A percentile compares a stretch with the other conserved stretches of the same genome.
Evolutionary conservation across 2,888 invertebrate species (phyloP).

Genomic region (Anthoptus insignis): DNA sequence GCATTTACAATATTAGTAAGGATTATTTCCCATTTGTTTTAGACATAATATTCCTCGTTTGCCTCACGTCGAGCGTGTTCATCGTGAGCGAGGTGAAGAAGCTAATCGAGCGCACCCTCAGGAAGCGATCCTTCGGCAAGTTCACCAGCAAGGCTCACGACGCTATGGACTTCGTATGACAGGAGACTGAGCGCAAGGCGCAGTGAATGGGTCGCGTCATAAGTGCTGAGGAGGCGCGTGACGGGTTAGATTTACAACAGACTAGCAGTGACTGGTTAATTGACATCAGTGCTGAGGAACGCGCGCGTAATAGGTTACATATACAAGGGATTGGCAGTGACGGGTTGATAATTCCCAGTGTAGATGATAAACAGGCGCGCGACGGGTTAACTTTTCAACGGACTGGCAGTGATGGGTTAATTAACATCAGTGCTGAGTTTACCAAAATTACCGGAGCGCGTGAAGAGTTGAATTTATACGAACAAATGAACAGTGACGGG

Average conservation of each 20-base stretch:
- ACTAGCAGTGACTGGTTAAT: constrained; percentile 39
- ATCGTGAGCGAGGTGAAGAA: constrained; percentile 98
- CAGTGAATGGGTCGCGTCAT: constrained; percentile 61
- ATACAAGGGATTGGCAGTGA: too few species aligned
- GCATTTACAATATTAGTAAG: too few species aligned
- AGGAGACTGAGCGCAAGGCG: constrained; percentile 76
- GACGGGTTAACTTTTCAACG: too few species aligned
- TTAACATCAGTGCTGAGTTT: background rate
- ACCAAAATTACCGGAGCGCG: constrained; percentile 36
- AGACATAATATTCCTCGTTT: constrained; percentile 97
- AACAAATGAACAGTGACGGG: background rate
- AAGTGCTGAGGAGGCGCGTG: too few species aligned
- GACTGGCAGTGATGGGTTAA: constrained; percentile 38
- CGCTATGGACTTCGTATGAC: constrained; percentile 93
- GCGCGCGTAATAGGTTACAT: too few species aligned
- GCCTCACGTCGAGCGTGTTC: constrained; percentile 98
- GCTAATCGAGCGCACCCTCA: constrained; percentile 91
- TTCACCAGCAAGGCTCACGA: constrained; percentile 78
- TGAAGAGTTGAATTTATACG: constrained; percentile 13
- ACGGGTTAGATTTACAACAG: too few species aligned
- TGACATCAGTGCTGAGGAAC: background rate
- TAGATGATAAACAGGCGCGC: too few species aligned
- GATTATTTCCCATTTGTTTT: constrained; percentile 66
- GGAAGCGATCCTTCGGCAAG: constrained; percentile 82
- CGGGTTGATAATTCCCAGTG: too few species aligned